Conservation (phyloP, 2,113 vertebrate species). For the Canis aureus region DNA sequence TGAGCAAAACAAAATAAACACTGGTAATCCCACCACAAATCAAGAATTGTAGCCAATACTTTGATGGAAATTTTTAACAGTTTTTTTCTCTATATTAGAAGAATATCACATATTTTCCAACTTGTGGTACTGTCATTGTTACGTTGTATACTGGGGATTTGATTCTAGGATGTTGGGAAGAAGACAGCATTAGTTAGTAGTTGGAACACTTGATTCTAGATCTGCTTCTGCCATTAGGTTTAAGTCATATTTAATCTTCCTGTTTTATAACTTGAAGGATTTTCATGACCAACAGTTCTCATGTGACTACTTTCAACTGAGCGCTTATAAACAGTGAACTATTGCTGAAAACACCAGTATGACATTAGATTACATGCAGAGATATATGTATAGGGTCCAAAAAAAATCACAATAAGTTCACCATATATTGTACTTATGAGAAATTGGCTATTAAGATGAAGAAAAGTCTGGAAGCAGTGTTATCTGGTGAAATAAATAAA, state of each 20-base stretch:
- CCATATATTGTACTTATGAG: not conserved
- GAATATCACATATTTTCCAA: not conserved
- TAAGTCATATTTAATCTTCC: not conserved
- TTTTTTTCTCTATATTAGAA: not conserved
- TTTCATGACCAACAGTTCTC: not conserved
- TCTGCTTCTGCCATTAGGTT: not conserved
- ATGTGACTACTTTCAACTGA: not conserved
- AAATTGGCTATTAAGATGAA: not conserved
- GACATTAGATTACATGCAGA: not conserved
- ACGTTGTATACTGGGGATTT: not conserved
- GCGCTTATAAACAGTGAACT: not conserved
- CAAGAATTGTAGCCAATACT: not conserved
- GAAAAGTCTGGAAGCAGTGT: not conserved
- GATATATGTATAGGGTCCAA: not conserved
- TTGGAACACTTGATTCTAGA: not conserved
- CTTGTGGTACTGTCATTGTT: not conserved
- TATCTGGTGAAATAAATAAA: not conserved
- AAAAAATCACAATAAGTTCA: not conserved
- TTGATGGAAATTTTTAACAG: not conserved
- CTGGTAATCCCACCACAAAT: not conserved
- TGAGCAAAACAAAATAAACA: constrained; percentile 36
- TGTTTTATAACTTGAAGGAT: not conserved
- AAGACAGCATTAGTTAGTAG: not conserved
- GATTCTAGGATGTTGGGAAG: not conserved
- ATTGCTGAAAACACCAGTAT: not conserved